Base-by-base conservation (phyloP, 2,113 vertebrate genomes). In the Pterophyllum scalare region DNA sequence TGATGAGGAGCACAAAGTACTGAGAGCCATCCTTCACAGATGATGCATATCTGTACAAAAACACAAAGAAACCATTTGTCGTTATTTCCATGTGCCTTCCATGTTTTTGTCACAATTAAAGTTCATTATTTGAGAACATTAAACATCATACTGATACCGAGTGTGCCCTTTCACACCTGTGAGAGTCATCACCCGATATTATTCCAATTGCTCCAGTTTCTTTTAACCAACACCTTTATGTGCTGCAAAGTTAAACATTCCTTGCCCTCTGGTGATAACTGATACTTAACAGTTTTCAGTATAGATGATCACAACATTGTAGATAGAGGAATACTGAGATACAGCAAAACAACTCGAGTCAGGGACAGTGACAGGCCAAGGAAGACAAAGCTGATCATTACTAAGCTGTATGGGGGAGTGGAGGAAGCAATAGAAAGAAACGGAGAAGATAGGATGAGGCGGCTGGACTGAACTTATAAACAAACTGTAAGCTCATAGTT, bases 1-100 rank as follows among this genome's bases (percentile, higher is more conserved):
- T 93, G 94, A 99, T 98, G 92, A 99, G 97, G 78, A 99, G 97
- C 88, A 99, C 94, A 92, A 99, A 99, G 93, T 99, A 99, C 95
- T 99, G 98, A n/a, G 98, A 99, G 86, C 98, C 98, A 40, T 99
- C 98, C 92, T 97, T 98, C 88, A 98, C 95, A 0, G 97, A 98
- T 15, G 97, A 94, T 79, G 98, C 98, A 24, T 99, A 98, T 88
- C 98, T 99, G 56, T 1, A 12, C 9, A 82, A 38, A 80, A 80
- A 87, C 40, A 87, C 35, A 38, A 7, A 52, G n/a, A 33, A 7
- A 49, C 15, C 40, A 40, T 26, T 35, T 59, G 8, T 12, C 31
- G 74, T 75, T 11, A 75, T 57, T 75, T 58, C n/a, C 38, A 1
- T 7, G 10, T 14, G 7, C 31, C 54, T 70, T 46, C 19, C 15